Percentiles rank a stretch among this genome's conserved stretches.
phyloP scores from a whole-genome alignment of 2,113 vertebrate species.

The Zosterops borbonicus region DNA sequence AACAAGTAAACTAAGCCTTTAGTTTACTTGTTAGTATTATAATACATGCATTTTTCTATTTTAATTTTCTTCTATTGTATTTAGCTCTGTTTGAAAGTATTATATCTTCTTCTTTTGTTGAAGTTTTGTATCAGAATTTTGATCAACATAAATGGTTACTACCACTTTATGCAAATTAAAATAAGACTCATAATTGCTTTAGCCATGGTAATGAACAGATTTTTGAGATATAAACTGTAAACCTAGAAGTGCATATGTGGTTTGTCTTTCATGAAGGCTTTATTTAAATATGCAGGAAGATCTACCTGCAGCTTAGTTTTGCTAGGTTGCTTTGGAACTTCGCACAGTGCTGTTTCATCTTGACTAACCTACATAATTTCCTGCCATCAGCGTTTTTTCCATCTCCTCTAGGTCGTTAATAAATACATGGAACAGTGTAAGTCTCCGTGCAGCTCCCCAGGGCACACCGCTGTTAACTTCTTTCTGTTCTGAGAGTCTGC shows the following conservation, averaged over 20 bases:
- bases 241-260: not conserved
- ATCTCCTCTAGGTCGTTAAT: constrained; percentile 22
- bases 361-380: constrained; percentile 47
- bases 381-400: constrained; percentile 51
- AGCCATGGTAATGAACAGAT: not conserved
- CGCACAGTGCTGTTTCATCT: constrained; percentile 24
- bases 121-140: not conserved
- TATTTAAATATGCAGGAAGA: not conserved
- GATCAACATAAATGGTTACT: not conserved
- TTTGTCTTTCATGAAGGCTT: not conserved
- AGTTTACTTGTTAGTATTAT: not conserved
- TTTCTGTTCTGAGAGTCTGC: not conserved
- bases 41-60: not conserved
- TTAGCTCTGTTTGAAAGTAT: not conserved
- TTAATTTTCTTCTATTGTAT: not conserved
- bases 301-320: constrained; percentile 24
- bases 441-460: not conserved
- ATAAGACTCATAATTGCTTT: not conserved
- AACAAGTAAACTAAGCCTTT: not conserved
- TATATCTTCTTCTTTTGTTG: not conserved
- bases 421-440: constrained; percentile 4
- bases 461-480: not conserved
- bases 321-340: constrained; percentile 2
- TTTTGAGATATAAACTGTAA: not conserved
- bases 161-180: not conserved